Evolutionary conservation across 2,888 invertebrate species (phyloP).

Genomic region (Penaeus monodon): DNA sequence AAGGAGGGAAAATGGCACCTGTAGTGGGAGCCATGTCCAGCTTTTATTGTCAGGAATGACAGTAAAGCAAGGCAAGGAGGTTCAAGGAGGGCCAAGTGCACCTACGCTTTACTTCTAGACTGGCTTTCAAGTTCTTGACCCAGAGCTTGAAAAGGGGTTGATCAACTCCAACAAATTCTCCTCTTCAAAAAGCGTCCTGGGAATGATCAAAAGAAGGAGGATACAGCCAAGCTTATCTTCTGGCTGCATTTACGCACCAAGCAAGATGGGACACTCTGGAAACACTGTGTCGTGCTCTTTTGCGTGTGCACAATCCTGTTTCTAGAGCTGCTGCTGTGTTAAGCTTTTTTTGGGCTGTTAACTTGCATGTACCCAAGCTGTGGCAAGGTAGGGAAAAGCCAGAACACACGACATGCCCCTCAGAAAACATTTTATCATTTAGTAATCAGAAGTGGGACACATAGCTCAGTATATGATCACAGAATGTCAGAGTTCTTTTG

Average conservation of each 20-base stretch:
- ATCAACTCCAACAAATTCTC: constrained; percentile 47
- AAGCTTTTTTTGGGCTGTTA: constrained; percentile 90
- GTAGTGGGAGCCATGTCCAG: constrained; percentile 54
- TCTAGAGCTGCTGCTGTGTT: constrained; percentile 74
- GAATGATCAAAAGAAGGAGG: constrained; percentile 52
- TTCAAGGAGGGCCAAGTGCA: background rate
- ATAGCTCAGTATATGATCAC: constrained; percentile 82
- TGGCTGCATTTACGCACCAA: constrained; percentile 89
- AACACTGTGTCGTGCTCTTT: constrained; percentile 72
- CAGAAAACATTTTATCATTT: constrained; percentile 82
- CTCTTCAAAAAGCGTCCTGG: constrained; percentile 52
- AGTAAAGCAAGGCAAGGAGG: constrained; percentile 26
- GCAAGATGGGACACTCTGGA: constrained; percentile 87
- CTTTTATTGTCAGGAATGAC: constrained; percentile 41
- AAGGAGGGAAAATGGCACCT: constrained; percentile 46
- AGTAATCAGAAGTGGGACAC: constrained; percentile 76
- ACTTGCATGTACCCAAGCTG: constrained; percentile 88
- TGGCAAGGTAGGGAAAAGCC: constrained; percentile 95
- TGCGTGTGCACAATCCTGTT: constrained; percentile 68
- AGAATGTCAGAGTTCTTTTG: constrained; percentile 74
- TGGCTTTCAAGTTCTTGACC: constrained; percentile 90
- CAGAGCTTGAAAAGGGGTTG: constrained; percentile 76
- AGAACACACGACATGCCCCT: constrained; percentile 83
- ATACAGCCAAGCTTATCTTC: constrained; percentile 75
- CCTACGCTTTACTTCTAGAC: constrained; percentile 82